Evolutionary conservation across 2,797 vertebrate species (phyloP).

Genomic region (Leptodactylus fallax): DNA sequence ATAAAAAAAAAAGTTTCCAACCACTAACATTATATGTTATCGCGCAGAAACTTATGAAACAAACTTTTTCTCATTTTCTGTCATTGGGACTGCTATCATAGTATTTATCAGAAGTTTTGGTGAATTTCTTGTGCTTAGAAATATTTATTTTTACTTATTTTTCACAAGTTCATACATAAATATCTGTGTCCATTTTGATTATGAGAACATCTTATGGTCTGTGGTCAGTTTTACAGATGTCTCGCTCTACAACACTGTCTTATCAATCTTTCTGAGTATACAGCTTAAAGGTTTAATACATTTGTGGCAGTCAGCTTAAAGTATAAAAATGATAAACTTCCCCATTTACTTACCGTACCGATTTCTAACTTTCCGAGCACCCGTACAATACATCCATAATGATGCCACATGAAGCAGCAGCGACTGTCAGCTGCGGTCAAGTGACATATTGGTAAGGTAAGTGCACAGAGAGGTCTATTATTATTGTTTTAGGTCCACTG

Average conservation of each 20-base stretch:
- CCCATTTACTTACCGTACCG: no score
- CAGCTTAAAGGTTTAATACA: no score
- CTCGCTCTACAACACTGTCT: not conserved
- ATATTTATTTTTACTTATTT: no score
- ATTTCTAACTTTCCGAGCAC: no score
- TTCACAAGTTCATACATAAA: not conserved
- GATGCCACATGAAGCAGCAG: no score
- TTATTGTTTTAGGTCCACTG: no score
- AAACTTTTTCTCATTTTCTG: not conserved
- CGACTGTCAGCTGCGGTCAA: no score
- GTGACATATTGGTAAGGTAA: no score
- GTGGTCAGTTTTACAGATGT: not conserved
- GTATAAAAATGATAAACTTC: no score
- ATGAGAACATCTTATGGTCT: not conserved
- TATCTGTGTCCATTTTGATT: not conserved
- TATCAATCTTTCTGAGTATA: not conserved
- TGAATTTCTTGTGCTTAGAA: not conserved
- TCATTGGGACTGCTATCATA: not conserved
- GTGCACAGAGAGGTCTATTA: no score
- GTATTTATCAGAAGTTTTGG: not conserved
- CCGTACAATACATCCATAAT: not conserved
- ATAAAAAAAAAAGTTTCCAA: not conserved
- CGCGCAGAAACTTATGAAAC: not conserved
- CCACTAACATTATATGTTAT: not conserved
- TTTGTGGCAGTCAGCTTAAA: no score